Evolutionary conservation across 2,797 vertebrate species (phyloP), one percentile per base, ranked within the genome.

Genomic region (Danionella dracula): DNA sequence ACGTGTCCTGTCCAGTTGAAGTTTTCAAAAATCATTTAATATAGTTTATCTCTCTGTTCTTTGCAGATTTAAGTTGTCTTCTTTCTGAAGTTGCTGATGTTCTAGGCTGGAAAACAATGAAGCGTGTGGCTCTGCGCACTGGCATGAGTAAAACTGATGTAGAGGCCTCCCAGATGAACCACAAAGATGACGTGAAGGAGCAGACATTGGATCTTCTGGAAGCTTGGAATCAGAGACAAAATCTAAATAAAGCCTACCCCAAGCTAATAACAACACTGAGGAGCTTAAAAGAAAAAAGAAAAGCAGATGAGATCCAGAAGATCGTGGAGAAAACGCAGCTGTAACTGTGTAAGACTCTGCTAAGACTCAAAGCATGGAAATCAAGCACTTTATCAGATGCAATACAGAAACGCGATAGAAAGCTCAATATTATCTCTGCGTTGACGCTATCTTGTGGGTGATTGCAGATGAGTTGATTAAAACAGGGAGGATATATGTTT

Each of bases 21-120:
- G n/a, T n/a, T n/a, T n/a, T n/a, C n/a, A n/a, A n/a, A n/a, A n/a
- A n/a, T n/a, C n/a, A n/a, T n/a, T n/a, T n/a, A n/a, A n/a, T n/a
- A n/a, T n/a, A n/a, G n/a, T n/a, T n/a, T n/a, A n/a, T n/a, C n/a
- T n/a, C n/a, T n/a, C n/a, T n/a, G n/a, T n/a, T n/a, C n/a, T n/a
- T 2, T 56, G 51, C 61, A 80, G 60, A 5, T 5, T 1, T 66
- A 8, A 0, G 8, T 1, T 23, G 0, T 16, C 0, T 48, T 23
- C 7, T 86, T 8, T 0, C 6, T 1, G 57, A 70, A 0, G 73
- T 89, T 17, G 74, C 62, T 4, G 1, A 12, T 0, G 0, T 1
- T 3, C 50, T 87, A 7, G 69, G 68, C 20, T 85, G 80, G 79
- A 55, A 0, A 0, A 45, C 27, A 4, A 78, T 85, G 82, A 2